These are phyloP conservation scores for Scolanthus callimorphus DNA, from an alignment of 92 coral and sea anemone species.

Conservation along the genomic window DNA sequence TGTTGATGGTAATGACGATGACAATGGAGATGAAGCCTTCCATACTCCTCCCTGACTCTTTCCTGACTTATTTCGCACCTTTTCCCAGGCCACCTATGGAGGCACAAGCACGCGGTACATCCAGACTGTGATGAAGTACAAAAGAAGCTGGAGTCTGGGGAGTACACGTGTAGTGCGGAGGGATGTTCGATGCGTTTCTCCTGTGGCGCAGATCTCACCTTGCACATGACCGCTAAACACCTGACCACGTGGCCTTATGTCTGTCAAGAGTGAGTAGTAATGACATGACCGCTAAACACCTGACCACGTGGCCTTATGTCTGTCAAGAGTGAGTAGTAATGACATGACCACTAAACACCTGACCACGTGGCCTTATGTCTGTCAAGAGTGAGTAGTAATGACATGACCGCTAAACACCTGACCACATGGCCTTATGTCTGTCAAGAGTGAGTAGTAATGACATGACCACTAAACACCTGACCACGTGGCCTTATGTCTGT, in stretches of 20 bases:
- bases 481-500: too few relatives aligned
- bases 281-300: too few relatives aligned
- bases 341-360: too few relatives aligned
- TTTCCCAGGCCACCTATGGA: conserved; percentile 81
- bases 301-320: too few relatives aligned
- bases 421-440: too few relatives aligned
- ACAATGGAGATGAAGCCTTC: not conserved
- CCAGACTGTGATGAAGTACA: conserved; percentile 73
- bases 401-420: too few relatives aligned
- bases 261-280: conserved; percentile 27
- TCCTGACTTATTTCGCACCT: not conserved
- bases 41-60: not conserved
- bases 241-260: conserved; percentile 9
- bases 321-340: too few relatives aligned
- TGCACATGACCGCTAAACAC: conserved; percentile 40
- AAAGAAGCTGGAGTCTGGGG: conserved; percentile 39
- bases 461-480: too few relatives aligned
- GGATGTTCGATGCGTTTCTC: conserved; percentile 47
- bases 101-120: conserved; percentile 79
- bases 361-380: too few relatives aligned
- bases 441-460: too few relatives aligned
- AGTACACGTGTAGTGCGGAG: conserved; percentile 44
- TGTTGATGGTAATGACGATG: too few relatives aligned
- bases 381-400: too few relatives aligned
- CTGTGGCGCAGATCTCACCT: conserved; percentile 46